These are phyloP conservation scores for Drosophila quinaria DNA, from an alignment of 2,888 invertebrate genomes.

Conservation along the genomic window DNA sequence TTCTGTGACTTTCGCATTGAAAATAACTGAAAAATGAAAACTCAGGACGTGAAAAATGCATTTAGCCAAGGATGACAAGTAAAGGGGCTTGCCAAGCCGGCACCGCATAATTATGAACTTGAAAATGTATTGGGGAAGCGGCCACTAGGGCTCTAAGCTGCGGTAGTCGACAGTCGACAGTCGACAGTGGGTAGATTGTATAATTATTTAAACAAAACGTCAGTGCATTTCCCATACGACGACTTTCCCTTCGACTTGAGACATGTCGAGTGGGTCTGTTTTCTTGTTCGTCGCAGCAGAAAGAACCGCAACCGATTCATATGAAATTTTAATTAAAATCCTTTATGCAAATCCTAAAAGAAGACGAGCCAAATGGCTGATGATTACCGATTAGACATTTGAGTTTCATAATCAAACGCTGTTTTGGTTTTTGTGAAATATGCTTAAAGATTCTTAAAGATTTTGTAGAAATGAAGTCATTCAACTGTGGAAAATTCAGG, in stretches of 20 bases:
- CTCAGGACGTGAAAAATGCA: constrained; percentile 57
- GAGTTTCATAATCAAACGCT: background rate
- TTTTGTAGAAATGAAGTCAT: constrained; percentile 22
- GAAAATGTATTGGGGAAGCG: constrained; percentile 58
- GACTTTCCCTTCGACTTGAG: constrained; percentile 73
- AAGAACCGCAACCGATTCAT: constrained; percentile 14
- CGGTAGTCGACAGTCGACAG: constrained; percentile 12
- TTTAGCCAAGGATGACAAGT: constrained; percentile 28
- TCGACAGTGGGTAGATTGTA: constrained; percentile 53
- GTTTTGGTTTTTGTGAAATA: background rate
- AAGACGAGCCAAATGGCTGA: background rate
- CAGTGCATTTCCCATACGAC: constrained; percentile 39
- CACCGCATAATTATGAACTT: constrained; percentile 81
- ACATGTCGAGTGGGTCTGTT: constrained; percentile 66
- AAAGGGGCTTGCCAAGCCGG: constrained; percentile 16
- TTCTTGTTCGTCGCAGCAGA: constrained; percentile 9
- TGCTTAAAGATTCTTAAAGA: constrained; percentile 29
- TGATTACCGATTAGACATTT: constrained; percentile 2
- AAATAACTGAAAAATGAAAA: constrained; percentile 72
- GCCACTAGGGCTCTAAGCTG: constrained; percentile 43
- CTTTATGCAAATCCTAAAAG: background rate
- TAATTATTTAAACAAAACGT: constrained; percentile 75
- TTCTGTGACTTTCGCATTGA: constrained; percentile 62
- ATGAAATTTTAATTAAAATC: constrained; percentile 42
- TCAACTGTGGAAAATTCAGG: constrained; percentile 16